These are phyloP conservation scores for Drosophila subpulchrella DNA, from an alignment of 1,140 invertebrate genomes.

Conservation along the genomic window DNA sequence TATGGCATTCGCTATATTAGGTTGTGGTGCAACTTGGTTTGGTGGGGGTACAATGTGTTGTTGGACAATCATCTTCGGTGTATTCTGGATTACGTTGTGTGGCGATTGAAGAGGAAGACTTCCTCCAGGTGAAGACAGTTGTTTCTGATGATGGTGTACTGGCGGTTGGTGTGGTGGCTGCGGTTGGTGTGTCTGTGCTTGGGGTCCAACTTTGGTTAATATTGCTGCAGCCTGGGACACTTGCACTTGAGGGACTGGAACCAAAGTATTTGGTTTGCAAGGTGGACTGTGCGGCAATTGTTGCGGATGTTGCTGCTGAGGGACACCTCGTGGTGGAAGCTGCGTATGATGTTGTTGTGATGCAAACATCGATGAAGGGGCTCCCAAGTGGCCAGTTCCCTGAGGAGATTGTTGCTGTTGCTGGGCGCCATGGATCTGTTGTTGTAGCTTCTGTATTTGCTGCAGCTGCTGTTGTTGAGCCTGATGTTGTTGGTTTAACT, in stretches of 20 bases:
- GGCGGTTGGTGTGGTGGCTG: slow-evolving; percentile 44
- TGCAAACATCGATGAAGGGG: slow-evolving; percentile 29
- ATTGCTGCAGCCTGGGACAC: slow-evolving; percentile 23
- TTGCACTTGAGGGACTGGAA: not conserved
- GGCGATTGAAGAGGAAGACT: slow-evolving; percentile 23
- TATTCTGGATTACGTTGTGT: slow-evolving; percentile 72
- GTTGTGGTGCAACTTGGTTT: slow-evolving; percentile 8
- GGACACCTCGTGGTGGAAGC: slow-evolving; percentile 1
- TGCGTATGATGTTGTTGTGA: slow-evolving; percentile 29
- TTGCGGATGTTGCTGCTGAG: slow-evolving; percentile 31
- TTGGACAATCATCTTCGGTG: slow-evolving; percentile 68
- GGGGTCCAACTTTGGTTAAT: slow-evolving; percentile 32
- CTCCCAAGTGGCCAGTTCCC: slow-evolving; percentile 29
- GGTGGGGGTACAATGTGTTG: slow-evolving; percentile 70
- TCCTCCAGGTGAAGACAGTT: slow-evolving; percentile 14
- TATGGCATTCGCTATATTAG: slow-evolving; percentile 18
- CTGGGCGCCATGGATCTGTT: slow-evolving; percentile 23
- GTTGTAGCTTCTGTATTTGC: slow-evolving; percentile 38
- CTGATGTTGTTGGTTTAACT: slow-evolving; percentile 43
- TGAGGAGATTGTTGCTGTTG: slow-evolving; percentile 31
- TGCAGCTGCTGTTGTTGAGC: slow-evolving; percentile 18
- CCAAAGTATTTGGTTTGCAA: slow-evolving; percentile 16
- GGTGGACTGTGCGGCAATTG: slow-evolving; percentile 47
- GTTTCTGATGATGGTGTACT: slow-evolving; percentile 35
- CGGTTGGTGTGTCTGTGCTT: slow-evolving; percentile 35